Evolutionary conservation across 2,797 vertebrate species (phyloP).

Genomic region (Bradypus variegatus): DNA sequence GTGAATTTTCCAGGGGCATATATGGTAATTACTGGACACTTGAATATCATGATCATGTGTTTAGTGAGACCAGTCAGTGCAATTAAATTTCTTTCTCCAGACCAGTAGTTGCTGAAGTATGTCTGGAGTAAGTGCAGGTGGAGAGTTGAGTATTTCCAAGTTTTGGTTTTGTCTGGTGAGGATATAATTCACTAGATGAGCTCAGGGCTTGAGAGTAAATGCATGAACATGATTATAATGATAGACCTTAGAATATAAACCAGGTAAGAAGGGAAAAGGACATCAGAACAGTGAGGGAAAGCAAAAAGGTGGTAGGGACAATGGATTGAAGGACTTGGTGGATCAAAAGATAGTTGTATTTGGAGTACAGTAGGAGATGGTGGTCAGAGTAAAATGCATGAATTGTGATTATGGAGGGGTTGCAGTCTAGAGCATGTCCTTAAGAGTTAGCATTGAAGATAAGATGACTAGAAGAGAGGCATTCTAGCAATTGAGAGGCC

Average conservation of each 20-base stretch:
- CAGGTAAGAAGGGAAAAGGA: not conserved
- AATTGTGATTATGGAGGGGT: not conserved
- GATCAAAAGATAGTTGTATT: not conserved
- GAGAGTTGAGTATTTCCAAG: not conserved
- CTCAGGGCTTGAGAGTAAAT: not conserved
- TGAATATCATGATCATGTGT: not conserved
- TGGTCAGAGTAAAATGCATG: not conserved
- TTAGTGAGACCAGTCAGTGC: not conserved
- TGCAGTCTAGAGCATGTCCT: not conserved
- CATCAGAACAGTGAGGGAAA: not conserved
- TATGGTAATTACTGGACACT: not conserved
- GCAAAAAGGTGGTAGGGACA: not conserved
- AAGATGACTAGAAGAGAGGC: not conserved
- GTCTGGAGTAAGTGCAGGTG: not conserved
- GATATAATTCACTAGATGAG: not conserved
- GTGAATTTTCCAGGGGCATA: not conserved
- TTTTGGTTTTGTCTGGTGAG: constrained; percentile 2
- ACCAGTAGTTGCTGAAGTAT: not conserved
- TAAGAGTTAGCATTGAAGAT: not conserved
- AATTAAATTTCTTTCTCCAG: not conserved
- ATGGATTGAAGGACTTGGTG: not conserved
- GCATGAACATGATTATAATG: not conserved
- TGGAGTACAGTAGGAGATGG: not conserved
- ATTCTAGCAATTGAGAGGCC: not conserved
- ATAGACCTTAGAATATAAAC: not conserved